Evolutionary conservation across 2,797 vertebrate genomes (phyloP).

Genomic region (Morus bassanus): DNA sequence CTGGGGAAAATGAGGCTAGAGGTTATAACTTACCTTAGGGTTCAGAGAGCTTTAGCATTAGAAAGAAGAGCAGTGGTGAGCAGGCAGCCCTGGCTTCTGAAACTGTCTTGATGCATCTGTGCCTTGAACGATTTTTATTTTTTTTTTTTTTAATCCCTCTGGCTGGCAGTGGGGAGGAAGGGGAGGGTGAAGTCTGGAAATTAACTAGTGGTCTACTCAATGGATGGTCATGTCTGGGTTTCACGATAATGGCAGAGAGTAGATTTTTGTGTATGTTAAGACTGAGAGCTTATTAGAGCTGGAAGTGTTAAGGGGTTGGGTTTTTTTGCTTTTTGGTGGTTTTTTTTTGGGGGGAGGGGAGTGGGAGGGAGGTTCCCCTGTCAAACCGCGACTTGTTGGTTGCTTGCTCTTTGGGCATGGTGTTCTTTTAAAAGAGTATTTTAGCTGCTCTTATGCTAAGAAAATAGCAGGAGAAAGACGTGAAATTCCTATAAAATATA

Average conservation of each 20-base stretch:
- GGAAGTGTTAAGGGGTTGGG: neutral
- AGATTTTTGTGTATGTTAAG: neutral
- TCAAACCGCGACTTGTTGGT: neutral
- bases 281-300: neutral
- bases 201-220: neutral
- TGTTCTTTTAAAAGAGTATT: neutral
- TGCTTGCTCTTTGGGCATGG: neutral
- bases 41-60: neutral
- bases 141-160: neutral
- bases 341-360: no score
- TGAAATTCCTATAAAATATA: neutral
- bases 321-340: neutral
- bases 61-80: neutral
- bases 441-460: neutral
- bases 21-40: neutral
- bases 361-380: rapidly evolving
- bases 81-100: neutral
- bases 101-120: neutral
- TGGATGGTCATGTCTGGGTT: neutral
- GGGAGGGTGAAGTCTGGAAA: neutral
- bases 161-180: neutral
- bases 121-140: neutral
- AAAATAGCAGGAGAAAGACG: neutral
- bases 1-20: neutral
- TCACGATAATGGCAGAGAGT: neutral